Percentiles rank a stretch among this genome's conserved stretches.
Evolutionary conservation across 2,113 vertebrate species (phyloP).

Genomic region (Lamprologus callipterus): DNA sequence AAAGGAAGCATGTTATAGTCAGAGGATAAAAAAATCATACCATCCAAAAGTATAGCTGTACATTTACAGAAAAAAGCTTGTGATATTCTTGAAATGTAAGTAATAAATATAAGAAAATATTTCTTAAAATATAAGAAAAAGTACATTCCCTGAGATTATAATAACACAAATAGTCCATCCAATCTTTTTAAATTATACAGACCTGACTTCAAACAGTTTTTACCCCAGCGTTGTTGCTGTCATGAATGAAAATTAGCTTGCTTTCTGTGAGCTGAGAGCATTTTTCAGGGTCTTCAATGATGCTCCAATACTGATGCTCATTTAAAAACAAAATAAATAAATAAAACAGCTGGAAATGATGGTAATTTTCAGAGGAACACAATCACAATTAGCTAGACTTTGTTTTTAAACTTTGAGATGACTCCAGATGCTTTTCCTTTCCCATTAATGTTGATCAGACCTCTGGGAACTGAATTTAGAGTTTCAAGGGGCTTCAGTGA

Average conservation of each 20-base stretch:
- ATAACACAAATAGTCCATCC: rapidly evolving
- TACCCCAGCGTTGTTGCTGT: rapidly evolving
- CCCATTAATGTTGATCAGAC: not conserved
- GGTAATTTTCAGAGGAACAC: not conserved
- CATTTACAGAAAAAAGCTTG: not conserved
- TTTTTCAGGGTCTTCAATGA: not conserved
- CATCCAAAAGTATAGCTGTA: not conserved
- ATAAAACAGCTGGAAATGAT: not conserved
- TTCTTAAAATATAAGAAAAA: not conserved
- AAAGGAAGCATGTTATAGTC: not conserved
- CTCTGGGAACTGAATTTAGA: not conserved
- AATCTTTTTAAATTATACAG: not conserved
- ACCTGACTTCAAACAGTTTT: not conserved
- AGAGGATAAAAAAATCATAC: not conserved
- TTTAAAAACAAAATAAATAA: not conserved
- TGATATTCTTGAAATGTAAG: not conserved
- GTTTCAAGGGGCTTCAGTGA: not conserved
- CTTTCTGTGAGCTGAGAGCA: not conserved
- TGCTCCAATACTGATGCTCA: not conserved
- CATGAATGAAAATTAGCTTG: not conserved
- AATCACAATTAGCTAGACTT: not conserved
- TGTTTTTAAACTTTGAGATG: not conserved
- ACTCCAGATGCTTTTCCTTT: not conserved
- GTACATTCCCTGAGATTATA: not conserved
- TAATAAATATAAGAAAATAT: rapidly evolving